Evolutionary conservation across 2,113 vertebrate species (phyloP), one percentile per base, ranked within the genome.

Genomic region (Setophaga petechia): DNA sequence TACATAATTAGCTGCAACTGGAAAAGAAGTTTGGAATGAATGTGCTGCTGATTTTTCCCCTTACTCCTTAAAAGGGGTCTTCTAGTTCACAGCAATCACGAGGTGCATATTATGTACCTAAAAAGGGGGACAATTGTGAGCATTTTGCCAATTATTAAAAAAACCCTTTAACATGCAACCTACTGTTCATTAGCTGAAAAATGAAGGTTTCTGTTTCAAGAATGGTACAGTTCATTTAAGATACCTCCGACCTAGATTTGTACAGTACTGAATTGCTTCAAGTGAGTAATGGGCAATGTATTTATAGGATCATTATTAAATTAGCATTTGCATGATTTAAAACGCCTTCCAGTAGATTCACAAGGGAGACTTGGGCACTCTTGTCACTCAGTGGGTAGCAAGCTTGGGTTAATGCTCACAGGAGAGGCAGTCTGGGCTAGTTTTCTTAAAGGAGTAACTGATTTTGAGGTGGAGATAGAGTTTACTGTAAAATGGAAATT

Each of bases 281-380:
- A 81, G 59, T 89, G 66, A 82, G 62, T 85, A 91, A 89, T 94
- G 44, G 16, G 76, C 10, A 33, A 76, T 84, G 69, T 93, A 73
- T 91, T 95, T 89, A 94, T 84, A 78, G 62, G 54, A 57, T 84
- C 81, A 46, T 87, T 85, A 91, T 76, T 95, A 79, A 87, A 82
- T 81, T 80, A 57, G 31, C 35, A 65, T 24, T 96, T 79, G 43
- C 71, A 67, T 66, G 33, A 23, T 68, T 94, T 87, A 87, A 87
- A 85, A 43, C 54, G 35, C 78, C 49, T 91, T 75, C 28, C 58
- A 75, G 49, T 30, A 57, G 54, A 83, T 76, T 73, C 66, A 46
- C 44, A 58, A 69, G 54, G 63, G 63, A 88, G 31, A 83, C 31
- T 79, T 16, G 8, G 41, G 41, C 28, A 41, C 30, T 68, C 49